Conservation (phyloP, 2,797 vertebrate species). For the Siniperca scherzeri region DNA sequence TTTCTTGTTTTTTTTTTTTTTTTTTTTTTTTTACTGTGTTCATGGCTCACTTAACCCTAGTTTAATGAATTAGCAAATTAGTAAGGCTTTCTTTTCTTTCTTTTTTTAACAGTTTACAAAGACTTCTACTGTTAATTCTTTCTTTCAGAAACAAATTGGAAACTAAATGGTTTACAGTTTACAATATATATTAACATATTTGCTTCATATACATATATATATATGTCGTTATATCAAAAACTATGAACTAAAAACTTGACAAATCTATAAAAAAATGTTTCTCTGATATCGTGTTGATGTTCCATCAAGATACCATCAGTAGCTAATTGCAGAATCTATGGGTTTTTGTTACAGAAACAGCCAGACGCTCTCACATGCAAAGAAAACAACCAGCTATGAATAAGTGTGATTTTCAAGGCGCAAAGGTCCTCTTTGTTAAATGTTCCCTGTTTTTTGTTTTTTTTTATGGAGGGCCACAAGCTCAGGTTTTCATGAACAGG, state of each 20-base stretch:
- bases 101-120: neutral
- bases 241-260: neutral
- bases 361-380: conserved; percentile 15
- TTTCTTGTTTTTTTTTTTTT: neutral
- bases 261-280: neutral
- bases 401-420: conserved; percentile 41
- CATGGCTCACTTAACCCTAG: neutral
- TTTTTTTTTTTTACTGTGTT: neutral
- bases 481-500: conserved; percentile 57
- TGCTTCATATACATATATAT: neutral
- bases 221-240: neutral
- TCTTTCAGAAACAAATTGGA: neutral
- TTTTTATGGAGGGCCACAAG: conserved; percentile 13
- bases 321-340: neutral
- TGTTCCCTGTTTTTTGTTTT: neutral
- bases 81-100: neutral
- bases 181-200: neutral
- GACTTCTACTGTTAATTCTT: neutral
- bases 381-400: conserved; percentile 43
- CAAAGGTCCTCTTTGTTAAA: conserved; percentile 62
- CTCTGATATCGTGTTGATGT: neutral
- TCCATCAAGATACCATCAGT: neutral
- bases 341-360: conserved; percentile 14
- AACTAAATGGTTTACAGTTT: neutral
- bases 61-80: neutral